Conservation (phyloP, 1,140 invertebrate genomes). For the silkworm (Bombyx mori) region DNA sequence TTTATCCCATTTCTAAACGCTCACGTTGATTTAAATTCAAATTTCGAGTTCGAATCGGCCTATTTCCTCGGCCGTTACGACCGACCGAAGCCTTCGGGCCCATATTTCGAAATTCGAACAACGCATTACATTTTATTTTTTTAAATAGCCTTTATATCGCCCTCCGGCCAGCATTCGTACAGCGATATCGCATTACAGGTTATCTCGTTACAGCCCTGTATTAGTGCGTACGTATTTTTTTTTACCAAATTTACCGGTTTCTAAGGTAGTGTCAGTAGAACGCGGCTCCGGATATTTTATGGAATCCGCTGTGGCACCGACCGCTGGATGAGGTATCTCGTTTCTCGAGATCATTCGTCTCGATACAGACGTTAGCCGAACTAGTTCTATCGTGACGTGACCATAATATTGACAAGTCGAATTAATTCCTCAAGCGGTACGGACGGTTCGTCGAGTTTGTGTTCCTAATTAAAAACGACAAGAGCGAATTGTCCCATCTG, state of each 20-base stretch:
- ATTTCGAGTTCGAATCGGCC: constrained; percentile 13
- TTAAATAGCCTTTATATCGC: constrained; percentile 54
- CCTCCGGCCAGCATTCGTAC: constrained; percentile 41
- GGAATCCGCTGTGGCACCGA: constrained; percentile 41
- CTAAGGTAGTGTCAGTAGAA: constrained; percentile 16
- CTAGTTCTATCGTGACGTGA: constrained; percentile 35
- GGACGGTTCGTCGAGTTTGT: constrained; percentile 25
- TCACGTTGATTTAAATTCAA: constrained; percentile 6
- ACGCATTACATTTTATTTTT: constrained; percentile 40
- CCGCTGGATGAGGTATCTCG: constrained; percentile 28
- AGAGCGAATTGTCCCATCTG: constrained; percentile 20
- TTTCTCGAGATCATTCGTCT: constrained; percentile 43
- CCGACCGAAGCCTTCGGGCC: constrained; percentile 20
- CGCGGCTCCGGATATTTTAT: constrained; percentile 40
- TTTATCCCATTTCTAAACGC: background rate
- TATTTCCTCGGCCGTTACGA: constrained; percentile 13
- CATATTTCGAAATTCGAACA: constrained; percentile 53
- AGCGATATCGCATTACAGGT: constrained; percentile 43
- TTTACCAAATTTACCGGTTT: constrained; percentile 31
- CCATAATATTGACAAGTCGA: constrained; percentile 42
- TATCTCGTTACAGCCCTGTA: constrained; percentile 37
- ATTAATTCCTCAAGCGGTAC: constrained; percentile 34
- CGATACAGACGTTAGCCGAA: constrained; percentile 41
- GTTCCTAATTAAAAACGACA: constrained; percentile 28
- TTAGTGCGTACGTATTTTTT: constrained; percentile 25